phyloP scores from a whole-genome alignment of 2,888 invertebrate genomes.

The Hydrotaea diabolus region DNA sequence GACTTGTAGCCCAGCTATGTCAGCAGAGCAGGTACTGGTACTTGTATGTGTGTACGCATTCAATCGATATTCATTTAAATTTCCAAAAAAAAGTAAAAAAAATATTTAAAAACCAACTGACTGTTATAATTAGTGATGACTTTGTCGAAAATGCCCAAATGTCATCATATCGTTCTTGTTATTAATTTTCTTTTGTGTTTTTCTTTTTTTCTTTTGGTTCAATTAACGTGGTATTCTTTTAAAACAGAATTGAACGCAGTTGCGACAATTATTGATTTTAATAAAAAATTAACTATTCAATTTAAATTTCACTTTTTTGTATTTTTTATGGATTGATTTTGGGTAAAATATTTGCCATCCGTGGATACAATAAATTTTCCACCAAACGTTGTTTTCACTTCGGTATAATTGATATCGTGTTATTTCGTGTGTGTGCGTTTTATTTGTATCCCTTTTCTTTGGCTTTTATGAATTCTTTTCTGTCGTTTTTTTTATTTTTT shows the following conservation, averaged over 20 bases:
- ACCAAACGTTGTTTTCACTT: too few relatives aligned
- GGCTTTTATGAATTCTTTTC: background rate
- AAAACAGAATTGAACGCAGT: too few relatives aligned
- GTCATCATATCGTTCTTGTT: background rate
- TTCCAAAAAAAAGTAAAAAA: constrained; percentile 70
- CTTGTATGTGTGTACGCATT: too few relatives aligned
- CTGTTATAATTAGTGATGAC: constrained; percentile 71
- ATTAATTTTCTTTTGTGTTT: background rate
- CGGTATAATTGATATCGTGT: background rate
- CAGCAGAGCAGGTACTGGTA: background rate
- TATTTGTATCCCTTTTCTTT: constrained; percentile 4
- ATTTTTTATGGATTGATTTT: background rate
- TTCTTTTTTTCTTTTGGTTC: background rate
- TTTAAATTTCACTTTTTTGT: background rate
- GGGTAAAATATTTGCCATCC: background rate
- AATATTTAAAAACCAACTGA: constrained; percentile 34
- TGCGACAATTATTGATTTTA: too few relatives aligned
- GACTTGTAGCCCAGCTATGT: background rate
- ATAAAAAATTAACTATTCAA: too few relatives aligned
- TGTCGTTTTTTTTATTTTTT: constrained; percentile 26
- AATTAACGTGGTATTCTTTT: background rate
- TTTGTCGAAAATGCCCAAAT: background rate
- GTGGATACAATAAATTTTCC: background rate
- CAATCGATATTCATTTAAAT: constrained; percentile 79
- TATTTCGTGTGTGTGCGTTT: background rate